These are phyloP conservation scores for Phrynocephalus guinanensis DNA, from an alignment of 2,797 vertebrate genomes.

Conservation along the genomic window DNA sequence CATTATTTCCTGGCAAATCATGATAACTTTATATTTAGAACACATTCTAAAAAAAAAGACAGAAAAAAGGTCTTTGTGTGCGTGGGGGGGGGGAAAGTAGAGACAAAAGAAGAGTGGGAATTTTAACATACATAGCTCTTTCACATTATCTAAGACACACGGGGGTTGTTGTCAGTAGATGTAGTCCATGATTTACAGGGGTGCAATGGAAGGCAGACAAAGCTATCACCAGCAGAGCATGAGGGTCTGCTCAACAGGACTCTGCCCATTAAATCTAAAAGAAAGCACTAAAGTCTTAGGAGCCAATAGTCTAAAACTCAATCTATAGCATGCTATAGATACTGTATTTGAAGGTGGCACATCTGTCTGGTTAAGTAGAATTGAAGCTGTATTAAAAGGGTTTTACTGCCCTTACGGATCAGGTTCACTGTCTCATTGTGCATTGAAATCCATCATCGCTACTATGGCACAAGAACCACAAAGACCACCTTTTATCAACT, in stretches of 20 bases:
- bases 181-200: too few relatives aligned
- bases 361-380: background rate
- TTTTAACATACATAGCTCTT: slow-evolving; percentile 22
- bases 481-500: too few relatives aligned
- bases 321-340: background rate
- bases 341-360: background rate
- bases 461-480: too few relatives aligned
- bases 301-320: background rate
- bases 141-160: slow-evolving; percentile 4
- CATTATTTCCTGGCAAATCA: slow-evolving; percentile 50
- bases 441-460: too few relatives aligned
- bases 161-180: too few relatives aligned
- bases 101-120: background rate
- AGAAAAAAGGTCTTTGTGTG: slow-evolving; percentile 6
- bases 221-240: too few relatives aligned
- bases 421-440: too few relatives aligned
- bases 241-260: too few relatives aligned
- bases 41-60: slow-evolving; percentile 31
- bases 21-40: slow-evolving; percentile 46
- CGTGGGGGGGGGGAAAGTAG: slow-evolving; percentile 14
- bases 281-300: background rate
- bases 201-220: too few relatives aligned
- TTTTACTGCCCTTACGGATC: background rate
- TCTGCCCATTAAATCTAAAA: background rate
- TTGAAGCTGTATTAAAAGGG: background rate